Evolutionary conservation across 2,797 vertebrate species (phyloP).

Genomic region (Babyrousa celebensis): DNA sequence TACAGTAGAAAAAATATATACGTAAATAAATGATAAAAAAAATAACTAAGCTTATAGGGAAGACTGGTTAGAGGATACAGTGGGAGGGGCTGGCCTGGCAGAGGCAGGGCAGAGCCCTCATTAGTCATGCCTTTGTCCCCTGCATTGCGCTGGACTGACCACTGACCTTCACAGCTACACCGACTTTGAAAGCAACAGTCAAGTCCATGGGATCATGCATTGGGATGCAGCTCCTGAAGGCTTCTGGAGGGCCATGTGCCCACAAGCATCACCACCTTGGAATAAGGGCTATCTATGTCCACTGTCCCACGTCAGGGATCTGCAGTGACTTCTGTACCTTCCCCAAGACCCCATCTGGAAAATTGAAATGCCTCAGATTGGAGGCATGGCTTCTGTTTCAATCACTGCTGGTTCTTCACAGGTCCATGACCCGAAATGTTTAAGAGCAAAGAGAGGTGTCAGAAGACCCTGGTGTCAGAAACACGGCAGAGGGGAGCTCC

Average conservation of each 20-base stretch:
- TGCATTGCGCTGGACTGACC: fast-evolving
- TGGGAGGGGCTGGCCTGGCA: fast-evolving
- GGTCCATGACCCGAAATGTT: fast-evolving
- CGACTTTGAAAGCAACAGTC: neutral
- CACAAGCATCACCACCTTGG: too few relatives aligned
- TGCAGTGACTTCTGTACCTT: too few relatives aligned
- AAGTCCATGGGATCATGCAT: fast-evolving
- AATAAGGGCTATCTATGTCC: fast-evolving
- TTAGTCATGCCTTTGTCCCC: too few relatives aligned
- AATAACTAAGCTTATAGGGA: neutral
- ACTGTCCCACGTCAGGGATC: fast-evolving
- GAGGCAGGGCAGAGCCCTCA: fast-evolving
- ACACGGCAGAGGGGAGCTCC: neutral
- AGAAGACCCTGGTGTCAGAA: neutral
- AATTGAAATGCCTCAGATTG: neutral
- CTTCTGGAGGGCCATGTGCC: fast-evolving
- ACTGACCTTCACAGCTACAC: neutral
- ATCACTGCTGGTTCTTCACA: fast-evolving
- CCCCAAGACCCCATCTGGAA: neutral
- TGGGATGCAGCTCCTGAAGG: neutral
- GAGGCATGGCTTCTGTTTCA: neutral
- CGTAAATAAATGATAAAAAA: neutral
- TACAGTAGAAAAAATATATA: too few relatives aligned
- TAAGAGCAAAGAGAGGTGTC: too few relatives aligned
- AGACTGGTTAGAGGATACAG: neutral